Conservation (phyloP, 2,113 vertebrate species). For the Odocoileus virginianus region DNA sequence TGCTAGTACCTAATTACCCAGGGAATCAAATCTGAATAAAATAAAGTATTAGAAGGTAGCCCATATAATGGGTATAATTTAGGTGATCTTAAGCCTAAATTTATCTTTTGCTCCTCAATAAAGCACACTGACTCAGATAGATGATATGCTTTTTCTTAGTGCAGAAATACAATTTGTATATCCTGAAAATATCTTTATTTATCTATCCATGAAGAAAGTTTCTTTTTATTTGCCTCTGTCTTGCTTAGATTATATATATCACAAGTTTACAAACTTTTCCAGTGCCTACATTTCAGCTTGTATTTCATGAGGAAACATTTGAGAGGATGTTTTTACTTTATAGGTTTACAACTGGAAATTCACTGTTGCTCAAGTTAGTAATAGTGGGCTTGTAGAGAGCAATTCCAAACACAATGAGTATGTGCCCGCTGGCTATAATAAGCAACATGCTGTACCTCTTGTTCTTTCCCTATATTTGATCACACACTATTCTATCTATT, state of each 20-base stretch:
- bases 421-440: background rate
- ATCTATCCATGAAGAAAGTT: background rate
- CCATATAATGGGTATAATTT: background rate
- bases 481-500: background rate
- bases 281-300: background rate
- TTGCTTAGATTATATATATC: background rate
- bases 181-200: background rate
- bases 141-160: background rate
- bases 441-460: background rate
- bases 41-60: background rate
- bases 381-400: background rate
- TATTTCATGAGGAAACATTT: background rate
- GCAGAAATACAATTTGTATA: background rate
- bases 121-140: background rate
- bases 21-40: background rate
- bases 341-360: background rate
- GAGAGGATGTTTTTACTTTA: conserved; percentile 5
- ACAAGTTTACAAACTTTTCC: conserved; percentile 1
- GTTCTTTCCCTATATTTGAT: background rate
- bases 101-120: background rate
- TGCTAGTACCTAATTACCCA: background rate
- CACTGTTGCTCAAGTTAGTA: background rate
- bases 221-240: background rate
- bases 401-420: background rate
- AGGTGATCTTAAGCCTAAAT: background rate